A percentile compares a stretch with the other conserved stretches of the same genome.
These are phyloP conservation scores for Ifrita kowaldi DNA, from an alignment of 2,113 vertebrate genomes.

Conservation along the genomic window DNA sequence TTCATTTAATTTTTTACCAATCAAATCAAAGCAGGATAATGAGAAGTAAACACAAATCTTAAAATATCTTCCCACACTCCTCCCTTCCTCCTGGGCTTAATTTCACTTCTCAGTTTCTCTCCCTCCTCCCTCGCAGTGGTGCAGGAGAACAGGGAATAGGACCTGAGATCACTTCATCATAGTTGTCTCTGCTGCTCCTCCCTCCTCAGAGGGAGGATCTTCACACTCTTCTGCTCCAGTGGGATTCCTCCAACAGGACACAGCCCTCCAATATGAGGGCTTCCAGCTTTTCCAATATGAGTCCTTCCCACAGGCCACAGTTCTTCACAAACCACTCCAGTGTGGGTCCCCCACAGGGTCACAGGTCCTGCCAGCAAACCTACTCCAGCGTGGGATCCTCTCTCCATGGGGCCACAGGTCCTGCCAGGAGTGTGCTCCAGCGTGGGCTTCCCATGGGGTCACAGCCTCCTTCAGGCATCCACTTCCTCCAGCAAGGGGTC, in stretches of 20 bases:
- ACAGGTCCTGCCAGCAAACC: background rate
- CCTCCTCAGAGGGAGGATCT: background rate
- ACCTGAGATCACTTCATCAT: background rate
- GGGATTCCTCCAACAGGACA: background rate
- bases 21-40: background rate
- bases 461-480: background rate
- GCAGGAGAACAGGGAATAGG: background rate
- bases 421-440: background rate
- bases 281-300: rapidly evolving
- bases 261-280: too few relatives aligned
- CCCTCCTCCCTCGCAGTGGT: background rate
- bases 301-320: background rate
- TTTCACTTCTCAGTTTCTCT: background rate
- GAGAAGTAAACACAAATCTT: background rate
- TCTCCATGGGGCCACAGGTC: too few relatives aligned
- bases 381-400: background rate
- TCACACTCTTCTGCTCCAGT: background rate
- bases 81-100: background rate
- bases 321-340: background rate
- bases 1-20: background rate
- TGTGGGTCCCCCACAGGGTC: rapidly evolving
- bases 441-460: background rate
- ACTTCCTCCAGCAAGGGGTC: rapidly evolving
- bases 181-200: background rate
- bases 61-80: background rate